Conservation (phyloP, 2,888 invertebrate genomes). For the Cepaea hortensis region DNA sequence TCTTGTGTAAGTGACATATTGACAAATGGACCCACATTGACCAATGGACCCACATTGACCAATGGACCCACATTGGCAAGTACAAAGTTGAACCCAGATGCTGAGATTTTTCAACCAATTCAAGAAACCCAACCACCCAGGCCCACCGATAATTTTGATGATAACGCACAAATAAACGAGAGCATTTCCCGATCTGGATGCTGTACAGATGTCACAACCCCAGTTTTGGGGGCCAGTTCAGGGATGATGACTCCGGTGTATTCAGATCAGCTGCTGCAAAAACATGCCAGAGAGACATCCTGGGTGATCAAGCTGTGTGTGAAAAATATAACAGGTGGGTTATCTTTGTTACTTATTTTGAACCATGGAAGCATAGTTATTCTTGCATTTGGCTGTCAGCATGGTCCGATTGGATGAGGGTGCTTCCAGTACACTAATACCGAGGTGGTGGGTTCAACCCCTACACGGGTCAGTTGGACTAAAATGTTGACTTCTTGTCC, state of each 20-base stretch:
- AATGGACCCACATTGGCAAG: not conserved
- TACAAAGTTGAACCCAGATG: not conserved
- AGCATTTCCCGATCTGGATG: not conserved
- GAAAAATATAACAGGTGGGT: constrained; percentile 66
- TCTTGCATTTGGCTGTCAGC: not conserved
- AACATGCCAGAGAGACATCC: constrained; percentile 63
- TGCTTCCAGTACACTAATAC: too few relatives aligned
- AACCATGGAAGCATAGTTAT: not conserved
- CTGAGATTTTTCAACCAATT: not conserved
- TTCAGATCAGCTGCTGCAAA: constrained; percentile 62
- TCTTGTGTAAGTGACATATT: too few relatives aligned
- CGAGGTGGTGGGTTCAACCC: too few relatives aligned
- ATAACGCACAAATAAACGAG: not conserved
- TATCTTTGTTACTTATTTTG: not conserved
- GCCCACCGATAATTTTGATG: not conserved
- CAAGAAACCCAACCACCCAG: not conserved
- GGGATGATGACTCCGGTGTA: constrained; percentile 69
- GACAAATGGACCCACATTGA: too few relatives aligned
- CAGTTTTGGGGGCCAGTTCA: constrained; percentile 58
- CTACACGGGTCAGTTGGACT: too few relatives aligned
- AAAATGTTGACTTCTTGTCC: too few relatives aligned
- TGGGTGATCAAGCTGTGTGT: constrained; percentile 75
- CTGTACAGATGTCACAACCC: constrained; percentile 57
- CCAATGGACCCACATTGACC: not conserved
- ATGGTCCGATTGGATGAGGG: not conserved